Evolutionary conservation across 2,113 vertebrate species (phyloP).

Genomic region (Hippolais icterina): DNA sequence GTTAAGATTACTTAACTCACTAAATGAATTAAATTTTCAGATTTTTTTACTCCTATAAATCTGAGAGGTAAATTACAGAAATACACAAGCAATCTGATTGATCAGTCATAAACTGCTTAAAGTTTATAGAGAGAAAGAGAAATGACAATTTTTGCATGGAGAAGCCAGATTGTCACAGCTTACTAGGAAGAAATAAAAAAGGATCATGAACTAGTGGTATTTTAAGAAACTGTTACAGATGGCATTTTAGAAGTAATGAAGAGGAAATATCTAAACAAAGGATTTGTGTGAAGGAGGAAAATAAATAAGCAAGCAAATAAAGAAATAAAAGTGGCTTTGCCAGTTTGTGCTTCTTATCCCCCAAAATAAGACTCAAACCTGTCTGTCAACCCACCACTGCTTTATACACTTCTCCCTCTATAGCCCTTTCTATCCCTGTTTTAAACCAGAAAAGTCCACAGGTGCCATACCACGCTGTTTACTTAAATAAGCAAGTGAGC

Average conservation of each 20-base stretch:
- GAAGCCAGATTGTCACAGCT: not conserved
- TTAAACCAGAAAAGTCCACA: not conserved
- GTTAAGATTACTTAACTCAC: not conserved
- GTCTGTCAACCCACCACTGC: not conserved
- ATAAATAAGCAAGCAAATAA: not conserved
- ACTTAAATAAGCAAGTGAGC: not conserved
- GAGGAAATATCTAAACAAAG: not conserved
- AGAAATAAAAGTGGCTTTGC: not conserved
- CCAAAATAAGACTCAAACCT: not conserved
- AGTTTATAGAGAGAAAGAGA: not conserved
- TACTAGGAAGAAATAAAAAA: not conserved
- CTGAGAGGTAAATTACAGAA: not conserved
- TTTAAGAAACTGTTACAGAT: not conserved
- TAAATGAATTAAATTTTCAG: not conserved
- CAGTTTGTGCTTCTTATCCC: not conserved
- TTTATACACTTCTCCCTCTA: not conserved
- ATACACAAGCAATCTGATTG: not conserved
- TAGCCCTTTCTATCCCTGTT: not conserved
- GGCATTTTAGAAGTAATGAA: not conserved
- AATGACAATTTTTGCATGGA: not conserved
- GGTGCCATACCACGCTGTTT: not conserved
- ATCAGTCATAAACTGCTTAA: not conserved
- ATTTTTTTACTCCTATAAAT: not conserved
- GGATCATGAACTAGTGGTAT: not conserved
- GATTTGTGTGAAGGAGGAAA: not conserved